A percentile compares a stretch with the other conserved stretches of the same genome.
phyloP scores from a whole-genome alignment of 1,140 invertebrate species.

The Drosophila obscura region DNA sequence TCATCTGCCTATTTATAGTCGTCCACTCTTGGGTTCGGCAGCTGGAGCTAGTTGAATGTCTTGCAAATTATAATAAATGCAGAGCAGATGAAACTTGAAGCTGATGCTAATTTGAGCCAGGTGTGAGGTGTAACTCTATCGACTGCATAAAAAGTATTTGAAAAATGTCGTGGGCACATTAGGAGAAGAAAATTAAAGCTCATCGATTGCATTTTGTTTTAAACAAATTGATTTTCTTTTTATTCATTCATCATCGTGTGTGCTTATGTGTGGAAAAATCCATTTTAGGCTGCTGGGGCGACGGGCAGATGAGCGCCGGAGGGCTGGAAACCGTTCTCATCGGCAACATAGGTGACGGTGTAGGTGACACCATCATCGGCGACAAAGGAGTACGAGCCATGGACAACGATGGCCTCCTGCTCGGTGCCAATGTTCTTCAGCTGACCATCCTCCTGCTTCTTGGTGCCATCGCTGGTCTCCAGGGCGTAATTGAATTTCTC shows the following conservation, averaged over 20 bases:
- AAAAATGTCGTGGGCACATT: too few species aligned
- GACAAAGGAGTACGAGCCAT: slow-evolving; percentile 45
- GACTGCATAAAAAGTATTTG: neutral
- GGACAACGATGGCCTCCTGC: slow-evolving; percentile 51
- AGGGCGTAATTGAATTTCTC: slow-evolving; percentile 8
- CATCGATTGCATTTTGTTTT: neutral
- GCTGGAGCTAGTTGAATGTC: slow-evolving; percentile 4
- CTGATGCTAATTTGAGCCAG: too few species aligned
- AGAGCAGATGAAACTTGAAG: too few species aligned
- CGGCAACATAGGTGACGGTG: slow-evolving; percentile 61
- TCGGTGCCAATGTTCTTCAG: slow-evolving; percentile 37
- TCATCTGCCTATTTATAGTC: slow-evolving; percentile 2
- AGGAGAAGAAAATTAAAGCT: neutral
- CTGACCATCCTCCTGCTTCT: slow-evolving; percentile 63
- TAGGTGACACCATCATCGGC: slow-evolving; percentile 55
- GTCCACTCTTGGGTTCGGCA: neutral
- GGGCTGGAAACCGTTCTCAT: slow-evolving; percentile 88
- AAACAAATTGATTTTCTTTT: slow-evolving; percentile 15
- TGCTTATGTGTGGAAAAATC: neutral
- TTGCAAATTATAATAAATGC: neutral
- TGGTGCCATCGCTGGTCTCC: slow-evolving; percentile 87
- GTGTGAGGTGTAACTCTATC: too few species aligned
- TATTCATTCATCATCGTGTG: slow-evolving; percentile 10
- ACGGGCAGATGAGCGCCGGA: slow-evolving; percentile 86
- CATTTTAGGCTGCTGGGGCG: slow-evolving; percentile 81